A percentile compares a stretch with the other conserved stretches of the same genome.
phyloP scores from a whole-genome alignment of 2,113 vertebrate genomes.

The Procavia capensis region DNA sequence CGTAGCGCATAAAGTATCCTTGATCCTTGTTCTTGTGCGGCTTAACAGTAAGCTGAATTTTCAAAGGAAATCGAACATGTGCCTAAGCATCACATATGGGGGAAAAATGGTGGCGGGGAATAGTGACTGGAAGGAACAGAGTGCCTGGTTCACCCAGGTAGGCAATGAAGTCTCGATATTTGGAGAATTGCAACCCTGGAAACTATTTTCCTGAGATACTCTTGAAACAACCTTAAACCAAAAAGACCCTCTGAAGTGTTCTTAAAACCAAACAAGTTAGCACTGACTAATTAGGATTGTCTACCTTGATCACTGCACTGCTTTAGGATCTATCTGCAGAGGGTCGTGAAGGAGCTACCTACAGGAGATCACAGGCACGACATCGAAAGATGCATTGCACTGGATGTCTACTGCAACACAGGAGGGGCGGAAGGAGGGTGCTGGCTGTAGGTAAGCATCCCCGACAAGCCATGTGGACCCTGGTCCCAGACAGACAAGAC shows the following conservation, averaged over 20 bases:
- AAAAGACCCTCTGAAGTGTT: background rate
- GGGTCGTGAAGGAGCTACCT: no score
- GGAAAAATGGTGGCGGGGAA: no score
- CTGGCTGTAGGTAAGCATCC: rapidly evolving
- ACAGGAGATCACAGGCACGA: no score
- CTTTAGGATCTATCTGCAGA: no score
- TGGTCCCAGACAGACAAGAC: rapidly evolving
- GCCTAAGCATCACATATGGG: background rate
- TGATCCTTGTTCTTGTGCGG: rapidly evolving
- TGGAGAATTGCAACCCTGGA: background rate
- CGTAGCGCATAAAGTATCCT: rapidly evolving
- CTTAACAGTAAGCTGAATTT: no score
- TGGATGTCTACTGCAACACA: no score
- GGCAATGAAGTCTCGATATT: rapidly evolving
- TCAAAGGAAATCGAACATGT: no score
- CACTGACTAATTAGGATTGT: no score
- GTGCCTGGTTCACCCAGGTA: no score
- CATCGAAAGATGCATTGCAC: no score
- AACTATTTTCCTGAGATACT: background rate
- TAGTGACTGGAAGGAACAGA: background rate
- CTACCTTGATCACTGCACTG: no score
- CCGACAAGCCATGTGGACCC: rapidly evolving
- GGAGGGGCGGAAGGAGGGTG: rapidly evolving
- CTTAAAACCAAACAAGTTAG: background rate
- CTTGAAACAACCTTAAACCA: background rate